Evolutionary conservation across 2,797 vertebrate species (phyloP), one percentile per base, ranked within the genome.

Genomic region (Balearica regulorum): DNA sequence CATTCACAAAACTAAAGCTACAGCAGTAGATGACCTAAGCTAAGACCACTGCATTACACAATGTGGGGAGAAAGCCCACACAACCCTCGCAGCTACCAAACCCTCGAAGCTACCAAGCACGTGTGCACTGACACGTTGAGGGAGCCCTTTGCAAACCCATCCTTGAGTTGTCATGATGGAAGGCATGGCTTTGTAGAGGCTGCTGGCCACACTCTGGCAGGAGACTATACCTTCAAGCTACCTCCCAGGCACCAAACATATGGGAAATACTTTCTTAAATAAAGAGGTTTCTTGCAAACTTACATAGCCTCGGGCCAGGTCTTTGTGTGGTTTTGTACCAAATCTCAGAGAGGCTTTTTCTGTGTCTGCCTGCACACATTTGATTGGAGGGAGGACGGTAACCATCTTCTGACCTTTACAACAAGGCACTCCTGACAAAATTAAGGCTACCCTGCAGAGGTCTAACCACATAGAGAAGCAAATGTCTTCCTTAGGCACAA

Each of bases 61-160:
- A 20, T 0, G 0, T 1, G 5, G 12, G 13, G 54, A 43, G 11
- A 70, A 57, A 71, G 62, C 18, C 54, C 46, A 41, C 8, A 33
- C 20, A 17, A 51, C 25, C 51, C 31, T 8, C 11, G 18, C 16
- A 41, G 29, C 18, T 6, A 55, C 48, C 61, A 21, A 75, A n/a
- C 22, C 48, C 29, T 18, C 16, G 19, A 17, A 19, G 39, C 29
- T 4, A 51, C 33, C 64, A 15, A 46, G 8, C 18, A 43, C 1
- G 6, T 35, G 39, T 58, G 39, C n/a, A 61, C 17, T 1, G 0
- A 57, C 20, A 31, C 0, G 1, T 18, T 6, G 22, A 54, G 7
- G 12, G 9, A 68, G 28, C 7, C 33, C 33, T 7, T 5, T 3
- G 2, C 33, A 49, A 76, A 54, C 3, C 26, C 33, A 26, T 16